Percentiles rank a stretch among this genome's conserved stretches.
These are phyloP conservation scores for Gambusia affinis DNA, from an alignment of 2,113 vertebrate species.

Conservation along the genomic window DNA sequence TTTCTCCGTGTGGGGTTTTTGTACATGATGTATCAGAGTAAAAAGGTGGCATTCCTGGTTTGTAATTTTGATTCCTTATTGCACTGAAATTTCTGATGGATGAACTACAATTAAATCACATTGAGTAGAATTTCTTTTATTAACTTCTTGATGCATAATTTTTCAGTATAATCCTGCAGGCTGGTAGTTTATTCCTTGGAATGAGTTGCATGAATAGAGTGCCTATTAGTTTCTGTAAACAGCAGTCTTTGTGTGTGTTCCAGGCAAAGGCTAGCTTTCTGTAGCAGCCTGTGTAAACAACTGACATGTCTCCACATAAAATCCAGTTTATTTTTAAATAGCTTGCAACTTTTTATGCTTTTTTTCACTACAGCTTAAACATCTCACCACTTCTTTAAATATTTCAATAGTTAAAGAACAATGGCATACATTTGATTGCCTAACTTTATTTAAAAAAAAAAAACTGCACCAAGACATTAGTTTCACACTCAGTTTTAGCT, in stretches of 20 bases:
- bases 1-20: not conserved
- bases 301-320: not conserved
- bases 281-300: not conserved
- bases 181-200: not conserved
- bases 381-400: not conserved
- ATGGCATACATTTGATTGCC: too few species aligned
- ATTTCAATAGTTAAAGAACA: too few species aligned
- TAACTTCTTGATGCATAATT: not conserved
- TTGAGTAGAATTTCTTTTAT: not conserved
- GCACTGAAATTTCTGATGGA: not conserved
- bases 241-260: not conserved
- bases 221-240: not conserved
- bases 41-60: not conserved
- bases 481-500: too few species aligned
- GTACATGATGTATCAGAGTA: too few species aligned
- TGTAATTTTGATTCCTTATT: slow-evolving; percentile 1
- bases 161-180: not conserved
- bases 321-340: not conserved
- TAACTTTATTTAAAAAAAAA: too few species aligned
- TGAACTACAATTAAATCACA: not conserved
- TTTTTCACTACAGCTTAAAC: too few species aligned
- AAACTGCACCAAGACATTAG: too few species aligned
- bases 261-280: not conserved
- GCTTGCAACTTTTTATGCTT: not conserved
- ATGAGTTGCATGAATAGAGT: not conserved